Evolutionary conservation across 2,797 vertebrate species (phyloP).

Genomic region (Phoxinus dragarum): DNA sequence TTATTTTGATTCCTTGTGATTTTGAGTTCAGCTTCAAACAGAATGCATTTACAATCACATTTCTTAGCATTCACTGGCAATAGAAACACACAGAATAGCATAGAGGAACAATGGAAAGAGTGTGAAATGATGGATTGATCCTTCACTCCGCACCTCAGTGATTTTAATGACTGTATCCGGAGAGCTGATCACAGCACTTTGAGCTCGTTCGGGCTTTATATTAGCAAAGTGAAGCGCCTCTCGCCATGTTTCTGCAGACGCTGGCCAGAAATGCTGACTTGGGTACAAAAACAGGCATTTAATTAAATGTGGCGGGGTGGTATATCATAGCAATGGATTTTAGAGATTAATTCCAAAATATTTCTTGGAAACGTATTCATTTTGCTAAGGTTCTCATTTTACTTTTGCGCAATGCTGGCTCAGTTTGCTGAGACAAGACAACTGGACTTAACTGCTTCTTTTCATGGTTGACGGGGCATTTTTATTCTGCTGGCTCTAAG

Average conservation of each 20-base stretch:
- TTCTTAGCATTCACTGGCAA: neutral
- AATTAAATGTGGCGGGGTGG: conserved; percentile 72
- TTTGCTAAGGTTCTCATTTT: neutral
- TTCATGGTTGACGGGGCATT: conserved; percentile 62
- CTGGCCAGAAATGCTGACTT: conserved; percentile 76
- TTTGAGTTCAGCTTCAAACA: neutral
- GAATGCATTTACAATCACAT: neutral
- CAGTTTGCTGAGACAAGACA: conserved; percentile 58
- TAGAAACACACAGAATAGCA: neutral
- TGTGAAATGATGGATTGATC: no score
- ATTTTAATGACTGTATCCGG: conserved; percentile 61
- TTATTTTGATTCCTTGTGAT: neutral
- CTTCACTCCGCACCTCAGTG: conserved; percentile 57
- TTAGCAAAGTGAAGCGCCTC: conserved; percentile 68
- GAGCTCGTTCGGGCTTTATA: conserved; percentile 70
- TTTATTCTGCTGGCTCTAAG: conserved; percentile 59
- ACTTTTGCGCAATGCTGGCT: neutral
- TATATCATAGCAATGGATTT: conserved; percentile 65
- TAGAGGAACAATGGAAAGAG: no score
- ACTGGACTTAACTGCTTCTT: conserved; percentile 58
- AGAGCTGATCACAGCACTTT: conserved; percentile 77
- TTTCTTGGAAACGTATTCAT: conserved; percentile 59
- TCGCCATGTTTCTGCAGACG: conserved; percentile 67
- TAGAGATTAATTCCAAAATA: conserved; percentile 64
- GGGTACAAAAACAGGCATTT: conserved; percentile 72